Base-by-base conservation (phyloP, 2,797 vertebrate species). In the Xenentodon cancila region DNA sequence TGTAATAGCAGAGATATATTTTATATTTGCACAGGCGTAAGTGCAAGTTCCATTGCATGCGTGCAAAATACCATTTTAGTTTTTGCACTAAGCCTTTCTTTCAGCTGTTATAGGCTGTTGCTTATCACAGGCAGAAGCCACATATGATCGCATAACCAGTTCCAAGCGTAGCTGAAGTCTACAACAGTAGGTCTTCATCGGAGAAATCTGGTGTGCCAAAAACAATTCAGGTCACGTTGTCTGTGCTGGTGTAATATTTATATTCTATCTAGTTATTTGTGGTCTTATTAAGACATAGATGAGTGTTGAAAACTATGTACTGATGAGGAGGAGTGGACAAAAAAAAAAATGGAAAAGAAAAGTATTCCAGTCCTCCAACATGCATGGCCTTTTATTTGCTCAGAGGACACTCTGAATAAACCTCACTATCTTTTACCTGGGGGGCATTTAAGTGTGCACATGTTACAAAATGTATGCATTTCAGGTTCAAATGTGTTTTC, bases 201-300 rank as follows among this genome's bases (percentile, higher is more conserved):
- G 64, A 80, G 76, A 73, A 85, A 82, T 88, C 86, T 92, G 85
- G 79, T 66, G 72, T 85, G 87, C 90, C 89, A 90, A 88, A 79
- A 90, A 87, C 84, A 86, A 88, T 92, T 90, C 86, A 89, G 89
- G 89, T 92, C 85, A 89, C 79, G 83, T 70, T 90, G 83, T 89
- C 82, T 73, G 81, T 90, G 86, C 71, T 84, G 73, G 59, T 84
- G 69, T 84, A 55, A 80, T 78, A 73, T 87, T 80, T 75, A 63
- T 83, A 79, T 88, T 87, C 79, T 59, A 80, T 81, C 79, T 69
- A 85, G 80, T 83, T 25, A 65, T 77, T 73, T 79, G 71, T 87
- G 82, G 79, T 75, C 76, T 71, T 87, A 85, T 87, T 80, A 87
- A 72, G 50, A 84, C 32, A 57, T 75, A 78, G 73, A 88, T 34